Percentiles rank a stretch among this genome's conserved stretches.
These are phyloP conservation scores for Tetraodon nigroviridis DNA, from an alignment of 2,113 vertebrate species.

Conservation along the genomic window DNA sequence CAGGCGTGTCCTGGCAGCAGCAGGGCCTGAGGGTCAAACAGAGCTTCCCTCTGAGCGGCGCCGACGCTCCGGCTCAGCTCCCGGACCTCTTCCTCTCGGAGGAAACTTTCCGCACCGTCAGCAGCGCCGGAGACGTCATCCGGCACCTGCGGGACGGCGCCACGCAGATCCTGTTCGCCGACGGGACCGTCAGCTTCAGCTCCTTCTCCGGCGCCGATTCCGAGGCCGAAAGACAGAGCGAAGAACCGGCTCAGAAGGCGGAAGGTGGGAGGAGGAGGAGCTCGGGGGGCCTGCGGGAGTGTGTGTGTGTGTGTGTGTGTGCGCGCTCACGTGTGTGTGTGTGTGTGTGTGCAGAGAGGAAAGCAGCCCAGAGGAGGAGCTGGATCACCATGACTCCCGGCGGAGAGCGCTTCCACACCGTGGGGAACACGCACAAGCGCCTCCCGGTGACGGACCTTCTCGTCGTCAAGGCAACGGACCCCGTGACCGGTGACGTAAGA, in stretches of 20 bases:
- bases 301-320: neutral
- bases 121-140: constrained; percentile 82
- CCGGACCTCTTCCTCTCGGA: constrained; percentile 55
- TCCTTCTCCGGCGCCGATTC: constrained; percentile 71
- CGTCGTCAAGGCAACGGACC: constrained; percentile 79
- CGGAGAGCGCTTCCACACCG: constrained; percentile 79
- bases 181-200: constrained; percentile 82
- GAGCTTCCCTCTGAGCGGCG: constrained; percentile 71
- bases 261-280: constrained; percentile 68
- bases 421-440: constrained; percentile 60
- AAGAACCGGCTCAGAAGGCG: constrained; percentile 30
- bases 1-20: constrained; percentile 34
- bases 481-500: constrained; percentile 79
- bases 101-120: constrained; percentile 82
- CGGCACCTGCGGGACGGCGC: constrained; percentile 83
- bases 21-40: constrained; percentile 77
- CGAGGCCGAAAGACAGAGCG: constrained; percentile 25
- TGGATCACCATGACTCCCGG: constrained; percentile 87
- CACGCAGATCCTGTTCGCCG: constrained; percentile 87
- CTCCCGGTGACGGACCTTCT: constrained; percentile 65
- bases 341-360: constrained; percentile 40
- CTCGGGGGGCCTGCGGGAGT: neutral
- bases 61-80: constrained; percentile 14
- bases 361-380: constrained; percentile 44
- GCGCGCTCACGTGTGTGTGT: neutral